Evolutionary conservation across 2,113 vertebrate species (phyloP), one percentile per base, ranked within the genome.

Genomic region (Hemiprocne comata): DNA sequence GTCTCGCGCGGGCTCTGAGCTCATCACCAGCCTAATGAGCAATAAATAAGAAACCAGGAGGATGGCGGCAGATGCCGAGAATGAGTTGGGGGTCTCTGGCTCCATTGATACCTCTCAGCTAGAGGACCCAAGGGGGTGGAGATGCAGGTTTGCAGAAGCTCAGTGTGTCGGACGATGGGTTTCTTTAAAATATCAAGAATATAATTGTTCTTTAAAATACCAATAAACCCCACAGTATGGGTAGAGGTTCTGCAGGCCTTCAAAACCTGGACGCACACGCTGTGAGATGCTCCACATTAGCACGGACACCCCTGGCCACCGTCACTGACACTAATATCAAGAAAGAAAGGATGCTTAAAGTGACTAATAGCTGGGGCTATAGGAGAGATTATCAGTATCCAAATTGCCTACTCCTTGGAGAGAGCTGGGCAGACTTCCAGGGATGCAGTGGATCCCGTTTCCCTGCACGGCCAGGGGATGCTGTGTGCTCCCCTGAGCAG

Each of bases 61-160:
- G 51, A 60, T 10, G 34, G 38, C 1, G 0, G 34, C 0, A 0
- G 65, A 31, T 1, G 2, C 48, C 84, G 61, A 40, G n/a, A 36
- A 58, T 31, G 40, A 75, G 55, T 0, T 1, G 31, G 18, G 57
- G 25, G 5, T 71, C 86, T 84, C 57, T 23, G 40, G 14, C 29
- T 81, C 34, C 69, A 50, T 15, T 0, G 0, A 11, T 23, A 29
- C 4, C 66, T 50, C 60, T 16, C 10, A 1, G 23, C 1, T 6
- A 87, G 70, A 36, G 74, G 55, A 29, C 2, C 21, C 2, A 2
- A 34, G 23, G 1, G 12, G 29, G 15, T 34, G 12, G 38, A 34
- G 46, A 28, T 6, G 5, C 9, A n/a, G 26, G 17, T 60, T 81
- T 90, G 55, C 44, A 40, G 15, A 44, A 70, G 31, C 24, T 75